Base-by-base conservation (phyloP, 2,113 vertebrate species). In the Butastur rufipennis region DNA sequence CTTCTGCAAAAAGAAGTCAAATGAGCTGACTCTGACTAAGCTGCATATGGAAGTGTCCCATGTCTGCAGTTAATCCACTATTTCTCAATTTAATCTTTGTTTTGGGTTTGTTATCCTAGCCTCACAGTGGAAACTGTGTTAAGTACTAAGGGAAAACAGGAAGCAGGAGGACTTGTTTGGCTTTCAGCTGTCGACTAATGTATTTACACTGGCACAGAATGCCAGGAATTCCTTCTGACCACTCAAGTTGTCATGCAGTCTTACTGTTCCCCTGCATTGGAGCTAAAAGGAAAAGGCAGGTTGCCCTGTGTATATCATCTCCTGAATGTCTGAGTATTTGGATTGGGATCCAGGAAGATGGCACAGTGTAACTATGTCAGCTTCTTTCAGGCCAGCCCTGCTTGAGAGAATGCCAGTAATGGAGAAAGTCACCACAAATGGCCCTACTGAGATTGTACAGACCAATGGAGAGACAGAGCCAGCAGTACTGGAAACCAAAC, bases 391-490 rank as follows among this genome's bases (percentile, higher is more conserved):
- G 98, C 98, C 99, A 94, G 99, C 99, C 90, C 98, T 99, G 68
- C 98, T 99, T 81, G 99, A 99, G 95, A 98, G 99, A 97, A 99
- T 99, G 99, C 99, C 99, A 66, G 98, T 99, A 50, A 99, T 99
- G 99, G 99, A 99, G 97, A 99, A 99, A 96, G 98, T 98, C 4
- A 98, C 99, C 75, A 98, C 98, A 56, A 99, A 99, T 91, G 99
- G 99, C 78, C 99, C 99, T 84, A 98, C 99, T 91, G 99, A 99
- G 94, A 98, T 99, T 91, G 98, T 98, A 38, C 99, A 99, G 98
- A 99, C 99, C 96, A 99, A 99, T 16, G 99, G 99, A 90, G 99
- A 99, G 96, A 98, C 99, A 12, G 99, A 99, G 95, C 98, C 99
- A 82, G 98, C 98, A 29, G 98, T 98, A 40, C 96, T 99, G 93